Base-by-base conservation (phyloP, 2,888 invertebrate genomes). In the Drosophila ezoana region DNA sequence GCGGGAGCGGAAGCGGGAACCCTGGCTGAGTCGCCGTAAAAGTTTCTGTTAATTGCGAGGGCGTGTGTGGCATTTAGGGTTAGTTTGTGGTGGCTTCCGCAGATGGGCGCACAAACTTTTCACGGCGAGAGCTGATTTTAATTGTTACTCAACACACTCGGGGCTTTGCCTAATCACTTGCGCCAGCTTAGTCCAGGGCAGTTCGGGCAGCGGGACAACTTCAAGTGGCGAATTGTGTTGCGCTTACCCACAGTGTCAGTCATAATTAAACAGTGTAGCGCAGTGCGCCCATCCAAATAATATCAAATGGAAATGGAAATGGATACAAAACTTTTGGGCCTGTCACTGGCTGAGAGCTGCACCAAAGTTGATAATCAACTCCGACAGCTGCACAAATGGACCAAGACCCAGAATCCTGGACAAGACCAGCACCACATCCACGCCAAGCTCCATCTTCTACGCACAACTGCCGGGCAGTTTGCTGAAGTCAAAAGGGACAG, bases 151-250 rank as follows among this genome's bases (percentile, higher is more conserved):
- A 56, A 71, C 77, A 70, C 78, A 76, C 76, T 81, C 35, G 87
- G 69, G 66, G 81, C 76, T 83, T 70, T 70, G 84, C 70, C 71
- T 86, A 86, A 83, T 86, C 87, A 83, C 84, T 86, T 76, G 79
- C 64, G 70, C 65, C 79, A 72, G 79, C 67, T 87, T 81, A 69
- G 84, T 48, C 40, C 23, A 66, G 28, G 8, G 8, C 28, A 69
- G 45, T 67, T 59, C 8, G 28, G 28, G 45, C 28, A 33, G 51
- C 20, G 20, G 41, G 40, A 28, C 28, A 28, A 14, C 62, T 28
- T 23, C 23, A 54, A 83, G 69, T 75, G 72, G 64, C 64, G 44
- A 66, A 76, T 54, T 72, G 76, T 76, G 67, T 62, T 62, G 57
- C 47, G 33, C 48, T 47, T 44, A 47, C 69, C 65, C 56, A 66